A percentile compares a stretch with the other conserved stretches of the same genome.
phyloP scores from a whole-genome alignment of 2,797 vertebrate species.

The Pipistrellus nathusii region DNA sequence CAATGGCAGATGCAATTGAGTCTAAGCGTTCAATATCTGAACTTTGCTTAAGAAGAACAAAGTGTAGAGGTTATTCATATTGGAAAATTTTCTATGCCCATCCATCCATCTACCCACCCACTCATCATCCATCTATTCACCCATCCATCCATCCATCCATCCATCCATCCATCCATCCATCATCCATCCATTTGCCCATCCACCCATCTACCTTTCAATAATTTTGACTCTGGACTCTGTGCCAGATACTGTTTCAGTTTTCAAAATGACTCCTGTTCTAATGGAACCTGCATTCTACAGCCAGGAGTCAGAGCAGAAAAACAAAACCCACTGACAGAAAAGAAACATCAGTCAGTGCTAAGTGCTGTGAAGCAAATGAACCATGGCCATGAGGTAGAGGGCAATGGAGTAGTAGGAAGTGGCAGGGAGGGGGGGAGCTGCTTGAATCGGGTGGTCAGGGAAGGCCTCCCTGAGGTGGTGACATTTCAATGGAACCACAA shows the following conservation, averaged over 20 bases:
- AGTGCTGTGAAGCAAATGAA: not conserved
- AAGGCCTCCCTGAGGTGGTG: not conserved
- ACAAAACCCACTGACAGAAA: not conserved
- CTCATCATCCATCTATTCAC: not conserved
- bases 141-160: not conserved
- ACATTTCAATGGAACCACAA: not conserved
- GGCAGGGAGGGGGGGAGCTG: too few species aligned
- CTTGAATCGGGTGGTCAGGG: not conserved
- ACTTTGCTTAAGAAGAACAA: slow-evolving; percentile 5
- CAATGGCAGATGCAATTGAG: not conserved
- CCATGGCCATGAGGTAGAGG: not conserved
- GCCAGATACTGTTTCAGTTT: not conserved
- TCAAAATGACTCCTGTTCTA: not conserved
- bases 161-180: not conserved
- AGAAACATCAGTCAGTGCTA: not conserved
- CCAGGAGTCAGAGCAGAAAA: not conserved
- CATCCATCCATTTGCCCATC: not conserved
- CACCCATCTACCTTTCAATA: not conserved
- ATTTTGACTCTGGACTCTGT: not conserved
- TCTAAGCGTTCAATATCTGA: not conserved
- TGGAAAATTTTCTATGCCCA: not conserved
- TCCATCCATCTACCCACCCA: not conserved
- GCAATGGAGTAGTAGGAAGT: rapidly evolving
- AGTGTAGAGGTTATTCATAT: not conserved
- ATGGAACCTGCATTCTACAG: not conserved